Evolutionary conservation across 2,888 invertebrate species (phyloP), one percentile per base, ranked within the genome.

Genomic region (Crepidodera aurea): DNA sequence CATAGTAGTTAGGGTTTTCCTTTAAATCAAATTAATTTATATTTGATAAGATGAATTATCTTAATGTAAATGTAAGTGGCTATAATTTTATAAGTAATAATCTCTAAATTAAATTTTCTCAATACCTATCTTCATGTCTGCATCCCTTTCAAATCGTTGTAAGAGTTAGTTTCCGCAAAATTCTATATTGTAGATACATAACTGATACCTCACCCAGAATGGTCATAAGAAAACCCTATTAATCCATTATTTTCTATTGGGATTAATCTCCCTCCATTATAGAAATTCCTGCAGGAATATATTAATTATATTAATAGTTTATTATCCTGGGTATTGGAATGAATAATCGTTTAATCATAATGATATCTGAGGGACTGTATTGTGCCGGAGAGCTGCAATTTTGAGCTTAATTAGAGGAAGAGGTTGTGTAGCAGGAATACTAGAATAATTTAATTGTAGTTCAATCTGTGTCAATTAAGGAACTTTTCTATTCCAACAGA

Each of bases 231-330:
- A 39, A 39, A 39, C n/a, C 39, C 39, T 1, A 15, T 39, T n/a
- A 39, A 51, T 39, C 39, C 53, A 12, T 39, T 19, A n/a, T 42
- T 19, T 4, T n/a, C 15, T 5, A 19, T 6, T 8, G 15, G 15
- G 32, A 16, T 32, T 32, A 18, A 15, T 2, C 25, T 22, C 34
- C 10, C 39, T 37, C 16, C 40, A 61, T 68, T 64, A 67, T 69
- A 67, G 61, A 67, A 71, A 70, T 67, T 69, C 72, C 67, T 48
- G 29, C 27, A 63, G 70, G 72, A 72, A 68, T 69, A 71, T 65
- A 70, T 72, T 71, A 69, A 71, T 71, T 69, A 72, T 60, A 59
- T 69, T 69, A 70, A 71, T 71, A 71, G 70, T 69, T 69, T 70
- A 71, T 71, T 71, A 71, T 69, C 69, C 67, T 37, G 56, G 66